A percentile compares a stretch with the other conserved stretches of the same genome.
These are phyloP conservation scores for Laticauda colubrina DNA, from an alignment of 2,113 vertebrate genomes.

Conservation along the genomic window DNA sequence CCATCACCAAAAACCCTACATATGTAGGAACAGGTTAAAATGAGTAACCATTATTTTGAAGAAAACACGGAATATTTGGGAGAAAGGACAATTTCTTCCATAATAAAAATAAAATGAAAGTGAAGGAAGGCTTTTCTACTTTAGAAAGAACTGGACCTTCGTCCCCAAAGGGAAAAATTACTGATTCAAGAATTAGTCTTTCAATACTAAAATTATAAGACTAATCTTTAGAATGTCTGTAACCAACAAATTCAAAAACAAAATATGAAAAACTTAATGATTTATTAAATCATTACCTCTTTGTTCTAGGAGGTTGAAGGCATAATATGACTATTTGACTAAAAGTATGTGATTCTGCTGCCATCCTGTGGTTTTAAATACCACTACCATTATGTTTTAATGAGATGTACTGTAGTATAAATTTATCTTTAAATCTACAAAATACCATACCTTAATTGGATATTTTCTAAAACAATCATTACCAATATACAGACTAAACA, in stretches of 20 bases:
- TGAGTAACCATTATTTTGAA: too few species aligned
- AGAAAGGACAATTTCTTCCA: neutral
- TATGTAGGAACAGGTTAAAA: neutral
- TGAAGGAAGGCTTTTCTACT: neutral
- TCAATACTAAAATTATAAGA: neutral
- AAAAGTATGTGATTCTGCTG: neutral
- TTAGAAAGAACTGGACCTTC: neutral
- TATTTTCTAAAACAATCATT: neutral
- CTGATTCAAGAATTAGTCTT: neutral
- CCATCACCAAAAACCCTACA: neutral
- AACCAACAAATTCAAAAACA: neutral
- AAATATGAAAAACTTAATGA: neutral
- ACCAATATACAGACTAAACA: neutral
- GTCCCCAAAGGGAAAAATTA: neutral
- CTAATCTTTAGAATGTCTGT: neutral
- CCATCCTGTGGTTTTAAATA: neutral
- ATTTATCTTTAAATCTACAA: neutral
- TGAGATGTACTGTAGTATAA: neutral
- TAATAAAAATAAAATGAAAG: neutral
- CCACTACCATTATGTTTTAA: neutral
- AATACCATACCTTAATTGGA: neutral
- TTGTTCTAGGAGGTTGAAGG: neutral
- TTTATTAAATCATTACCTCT: neutral
- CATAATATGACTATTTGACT: neutral
- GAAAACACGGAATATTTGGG: neutral